These are phyloP conservation scores for Gonioctena quinquepunctata DNA, from an alignment of 1,140 invertebrate genomes.

Conservation along the genomic window DNA sequence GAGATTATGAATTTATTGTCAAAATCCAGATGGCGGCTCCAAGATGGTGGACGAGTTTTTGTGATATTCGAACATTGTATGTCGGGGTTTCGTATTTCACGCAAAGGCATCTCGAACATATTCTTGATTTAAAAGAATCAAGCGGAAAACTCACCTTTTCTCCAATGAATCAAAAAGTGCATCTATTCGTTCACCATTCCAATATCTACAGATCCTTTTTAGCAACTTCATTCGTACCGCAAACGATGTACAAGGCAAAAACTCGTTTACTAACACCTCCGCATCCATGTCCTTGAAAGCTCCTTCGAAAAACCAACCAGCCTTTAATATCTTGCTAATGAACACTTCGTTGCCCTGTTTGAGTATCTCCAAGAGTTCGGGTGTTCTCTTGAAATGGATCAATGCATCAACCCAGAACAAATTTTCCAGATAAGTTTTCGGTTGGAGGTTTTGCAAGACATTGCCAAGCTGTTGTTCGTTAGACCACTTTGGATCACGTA, in stretches of 20 bases:
- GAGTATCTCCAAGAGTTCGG: conserved; percentile 7
- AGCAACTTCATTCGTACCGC: conserved; percentile 20
- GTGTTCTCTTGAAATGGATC: conserved; percentile 10
- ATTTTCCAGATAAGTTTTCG: conserved; percentile 17
- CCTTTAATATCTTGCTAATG: conserved; percentile 26
- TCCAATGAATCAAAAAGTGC: conserved; percentile 16
- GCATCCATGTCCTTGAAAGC: conserved; percentile 6
- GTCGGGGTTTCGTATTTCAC: too few species aligned
- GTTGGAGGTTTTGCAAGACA: conserved; percentile 10
- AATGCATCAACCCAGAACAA: conserved; percentile 24
- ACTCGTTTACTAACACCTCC: conserved; percentile 11
- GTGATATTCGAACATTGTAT: too few species aligned
- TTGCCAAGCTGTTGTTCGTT: not conserved
- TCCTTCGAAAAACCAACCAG: conserved; percentile 20
- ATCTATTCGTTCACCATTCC: conserved; percentile 12
- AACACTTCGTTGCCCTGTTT: conserved; percentile 27
- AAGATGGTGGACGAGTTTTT: too few species aligned
- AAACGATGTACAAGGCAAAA: conserved; percentile 21
- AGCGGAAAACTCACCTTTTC: conserved; percentile 9
- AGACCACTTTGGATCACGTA: not conserved
- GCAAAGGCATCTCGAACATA: too few species aligned
- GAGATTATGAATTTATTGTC: too few species aligned
- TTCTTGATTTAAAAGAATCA: too few species aligned
- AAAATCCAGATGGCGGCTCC: too few species aligned
- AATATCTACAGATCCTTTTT: conserved; percentile 10